phyloP scores from a whole-genome alignment of 2,113 vertebrate genomes.

The Cephalopterus ornatus region DNA sequence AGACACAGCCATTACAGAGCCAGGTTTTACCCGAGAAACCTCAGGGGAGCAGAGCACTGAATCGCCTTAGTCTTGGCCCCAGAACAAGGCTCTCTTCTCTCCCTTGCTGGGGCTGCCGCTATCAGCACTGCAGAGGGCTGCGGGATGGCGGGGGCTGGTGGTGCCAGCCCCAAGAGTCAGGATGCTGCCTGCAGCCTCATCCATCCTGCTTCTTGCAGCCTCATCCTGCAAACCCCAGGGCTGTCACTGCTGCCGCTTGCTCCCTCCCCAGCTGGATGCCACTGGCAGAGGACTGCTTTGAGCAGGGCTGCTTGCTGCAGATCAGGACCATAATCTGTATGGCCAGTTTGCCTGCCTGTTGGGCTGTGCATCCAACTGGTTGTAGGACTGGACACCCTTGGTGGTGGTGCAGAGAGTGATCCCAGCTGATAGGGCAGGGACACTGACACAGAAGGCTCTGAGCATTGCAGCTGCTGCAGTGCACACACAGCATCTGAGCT shows the following conservation, averaged over 20 bases:
- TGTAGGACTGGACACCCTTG: not conserved
- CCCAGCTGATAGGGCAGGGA: not conserved
- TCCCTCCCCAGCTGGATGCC: not conserved
- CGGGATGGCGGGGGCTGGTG: slow-evolving; percentile 32
- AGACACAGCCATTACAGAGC: slow-evolving; percentile 80
- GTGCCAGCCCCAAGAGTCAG: not conserved
- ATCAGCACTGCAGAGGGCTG: slow-evolving; percentile 64
- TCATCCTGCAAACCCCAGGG: not conserved
- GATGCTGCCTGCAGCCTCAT: not conserved
- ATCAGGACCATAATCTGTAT: not conserved
- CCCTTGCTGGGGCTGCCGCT: slow-evolving; percentile 49
- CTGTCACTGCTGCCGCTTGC: not conserved
- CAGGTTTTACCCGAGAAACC: slow-evolving; percentile 79
- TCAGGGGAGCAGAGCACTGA: slow-evolving; percentile 72
- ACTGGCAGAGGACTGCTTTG: not conserved
- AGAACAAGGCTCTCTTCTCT: slow-evolving; percentile 84
- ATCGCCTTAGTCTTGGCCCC: slow-evolving; percentile 77
- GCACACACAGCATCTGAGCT: rapidly evolving
- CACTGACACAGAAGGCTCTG: rapidly evolving
- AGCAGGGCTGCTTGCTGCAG: not conserved
- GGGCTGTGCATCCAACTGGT: not conserved
- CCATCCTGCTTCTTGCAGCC: not conserved
- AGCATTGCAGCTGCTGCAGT: not conserved
- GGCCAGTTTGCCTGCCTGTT: not conserved
- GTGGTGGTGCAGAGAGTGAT: not conserved